A percentile compares a stretch with the other conserved stretches of the same genome.
Evolutionary conservation across 2,888 invertebrate genomes (phyloP).

Genomic region (Ptychoptera contaminata): DNA sequence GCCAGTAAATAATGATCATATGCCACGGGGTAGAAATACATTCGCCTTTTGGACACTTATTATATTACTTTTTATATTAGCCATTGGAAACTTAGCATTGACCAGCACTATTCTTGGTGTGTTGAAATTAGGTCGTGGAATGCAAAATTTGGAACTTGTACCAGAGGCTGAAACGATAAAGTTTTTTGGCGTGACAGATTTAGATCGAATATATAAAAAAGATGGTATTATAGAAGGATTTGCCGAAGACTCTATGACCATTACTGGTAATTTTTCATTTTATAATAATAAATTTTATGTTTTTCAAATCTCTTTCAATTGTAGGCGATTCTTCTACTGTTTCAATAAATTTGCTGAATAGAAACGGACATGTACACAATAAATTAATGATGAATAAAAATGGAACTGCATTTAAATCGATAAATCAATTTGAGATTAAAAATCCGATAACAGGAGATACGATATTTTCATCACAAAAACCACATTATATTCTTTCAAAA

Average conservation of each 20-base stretch:
- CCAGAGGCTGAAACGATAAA: constrained; percentile 58
- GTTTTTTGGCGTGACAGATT: constrained; percentile 59
- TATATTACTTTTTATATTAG: constrained; percentile 49
- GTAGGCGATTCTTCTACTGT: constrained; percentile 20
- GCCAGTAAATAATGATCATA: neutral
- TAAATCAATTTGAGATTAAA: constrained; percentile 51
- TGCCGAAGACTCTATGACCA: constrained; percentile 35
- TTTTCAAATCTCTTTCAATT: neutral
- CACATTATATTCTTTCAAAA: constrained; percentile 52
- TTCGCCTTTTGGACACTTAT: constrained; percentile 70
- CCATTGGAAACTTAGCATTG: constrained; percentile 62
- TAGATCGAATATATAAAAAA: constrained; percentile 60
- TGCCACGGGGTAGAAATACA: constrained; percentile 26
- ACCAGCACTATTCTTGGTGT: constrained; percentile 71
- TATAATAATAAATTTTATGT: constrained; percentile 6
- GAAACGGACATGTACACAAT: constrained; percentile 28
- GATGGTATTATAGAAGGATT: constrained; percentile 50
- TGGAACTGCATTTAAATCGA: constrained; percentile 50
- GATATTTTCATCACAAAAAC: constrained; percentile 61
- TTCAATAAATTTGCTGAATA: constrained; percentile 29
- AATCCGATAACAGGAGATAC: constrained; percentile 44
- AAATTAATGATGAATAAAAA: constrained; percentile 43
- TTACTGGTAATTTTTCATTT: constrained; percentile 26
- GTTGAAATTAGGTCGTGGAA: constrained; percentile 61
- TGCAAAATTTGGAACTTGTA: constrained; percentile 73